Conservation (phyloP, 2,113 vertebrate genomes). For the Aegotheles bennettii region DNA sequence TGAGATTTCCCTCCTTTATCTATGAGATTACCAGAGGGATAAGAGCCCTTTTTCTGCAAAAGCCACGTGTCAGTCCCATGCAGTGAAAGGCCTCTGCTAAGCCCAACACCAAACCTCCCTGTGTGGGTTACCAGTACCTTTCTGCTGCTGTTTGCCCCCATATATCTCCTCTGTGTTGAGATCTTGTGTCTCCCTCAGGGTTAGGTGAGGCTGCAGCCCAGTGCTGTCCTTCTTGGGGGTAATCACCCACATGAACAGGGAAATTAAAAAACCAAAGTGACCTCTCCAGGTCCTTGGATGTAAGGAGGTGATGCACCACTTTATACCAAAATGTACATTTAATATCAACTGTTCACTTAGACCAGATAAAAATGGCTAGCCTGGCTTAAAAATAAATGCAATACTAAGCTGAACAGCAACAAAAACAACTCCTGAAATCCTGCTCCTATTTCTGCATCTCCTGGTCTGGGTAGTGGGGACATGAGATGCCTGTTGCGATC, state of each 20-base stretch:
- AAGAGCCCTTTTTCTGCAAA: background rate
- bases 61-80: rapidly evolving
- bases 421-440: background rate
- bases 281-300: background rate
- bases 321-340: background rate
- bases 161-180: background rate
- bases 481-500: background rate
- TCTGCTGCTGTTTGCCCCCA: background rate
- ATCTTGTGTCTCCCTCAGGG: background rate
- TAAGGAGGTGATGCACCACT: background rate
- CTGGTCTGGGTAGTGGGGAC: background rate
- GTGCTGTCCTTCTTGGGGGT: background rate
- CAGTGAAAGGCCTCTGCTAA: background rate
- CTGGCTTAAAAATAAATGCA: background rate
- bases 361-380: background rate
- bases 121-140: background rate
- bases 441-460: background rate
- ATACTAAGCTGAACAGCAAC: background rate
- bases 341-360: background rate
- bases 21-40: background rate
- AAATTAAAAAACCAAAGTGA: background rate
- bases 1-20: background rate
- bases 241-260: background rate
- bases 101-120: background rate
- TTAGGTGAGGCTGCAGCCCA: background rate